Base-by-base conservation (phyloP, 2,113 vertebrate species). In the Dipodomys ordii region DNA sequence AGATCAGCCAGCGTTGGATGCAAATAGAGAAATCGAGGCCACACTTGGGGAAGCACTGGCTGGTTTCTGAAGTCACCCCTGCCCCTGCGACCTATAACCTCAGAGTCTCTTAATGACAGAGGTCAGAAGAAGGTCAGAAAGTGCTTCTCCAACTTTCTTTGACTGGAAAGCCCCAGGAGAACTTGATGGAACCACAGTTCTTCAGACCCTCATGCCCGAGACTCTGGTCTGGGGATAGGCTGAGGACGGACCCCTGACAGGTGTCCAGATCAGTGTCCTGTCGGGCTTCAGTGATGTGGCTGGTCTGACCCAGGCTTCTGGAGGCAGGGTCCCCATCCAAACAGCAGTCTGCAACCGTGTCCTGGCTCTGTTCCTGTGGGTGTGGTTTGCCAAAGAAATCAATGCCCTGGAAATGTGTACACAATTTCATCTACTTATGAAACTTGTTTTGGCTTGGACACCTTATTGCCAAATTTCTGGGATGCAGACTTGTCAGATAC, bases 231-330 rank as follows among this genome's bases (percentile, higher is more conserved):
- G 23, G 16, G 60, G 44, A 12, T 2, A 7, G 10, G 1, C 1
- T 27, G 22, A n/a, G 23, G 27, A 30, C 1, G 10, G 83, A 25
- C 28, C 15, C 2, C 12, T 3, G 25, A 2, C 67, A 20, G 69
- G 39, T 3, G 0, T n/a, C 16, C 0, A 0, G n/a, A 16, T 2
- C 0, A 0, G 1, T 65, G 32, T 30, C 0, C 1, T 0, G 62
- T 2, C 0, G 0, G 16, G 39, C 13, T 30, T 10, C 16, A 27
- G 6, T 15, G 3, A 0, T 0, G n/a, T 27, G 0, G 25, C 19
- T 22, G 22, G 4, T 30, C 27, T 1, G 12, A 83, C 23, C 28
- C 0, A 18, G 10, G 32, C 22, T 22, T 85, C n/a, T 16, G 10
- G 19, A 18, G 2, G 28, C 64, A 53, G 23, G 25, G 2, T 7